These are phyloP conservation scores for Terrapene triunguis DNA, from an alignment of 2,113 vertebrate genomes.

Conservation along the genomic window DNA sequence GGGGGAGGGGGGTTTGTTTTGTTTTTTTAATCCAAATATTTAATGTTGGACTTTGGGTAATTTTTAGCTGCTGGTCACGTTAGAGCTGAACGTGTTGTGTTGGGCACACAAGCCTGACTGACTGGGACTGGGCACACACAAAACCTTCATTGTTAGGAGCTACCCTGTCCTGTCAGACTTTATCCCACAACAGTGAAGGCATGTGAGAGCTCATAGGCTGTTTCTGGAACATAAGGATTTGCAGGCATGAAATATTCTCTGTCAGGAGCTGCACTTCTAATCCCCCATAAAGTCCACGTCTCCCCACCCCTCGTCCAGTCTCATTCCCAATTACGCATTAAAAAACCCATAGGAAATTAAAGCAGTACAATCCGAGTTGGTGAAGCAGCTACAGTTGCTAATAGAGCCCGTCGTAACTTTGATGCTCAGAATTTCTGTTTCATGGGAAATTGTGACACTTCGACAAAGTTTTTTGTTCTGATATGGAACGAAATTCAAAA, in stretches of 20 bases:
- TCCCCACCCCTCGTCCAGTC: not conserved
- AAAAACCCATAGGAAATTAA: not conserved
- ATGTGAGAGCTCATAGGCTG: not conserved
- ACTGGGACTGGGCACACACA: not conserved
- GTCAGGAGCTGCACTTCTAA: not conserved
- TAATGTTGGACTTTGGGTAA: not conserved
- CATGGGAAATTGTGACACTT: not conserved
- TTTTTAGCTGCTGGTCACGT: not conserved
- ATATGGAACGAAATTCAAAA: no score
- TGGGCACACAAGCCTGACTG: not conserved
- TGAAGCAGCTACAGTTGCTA: not conserved
- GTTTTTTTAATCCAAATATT: not conserved
- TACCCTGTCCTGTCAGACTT: not conserved
- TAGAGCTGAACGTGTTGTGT: no score
- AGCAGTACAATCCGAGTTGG: not conserved
- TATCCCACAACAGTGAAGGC: not conserved
- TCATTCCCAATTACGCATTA: not conserved
- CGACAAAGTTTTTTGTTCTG: not conserved
- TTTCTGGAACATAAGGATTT: not conserved
- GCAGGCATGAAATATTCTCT: not conserved
- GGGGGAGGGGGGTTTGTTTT: no score
- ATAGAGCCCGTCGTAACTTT: not conserved
- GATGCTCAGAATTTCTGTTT: not conserved
- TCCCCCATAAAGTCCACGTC: not conserved
- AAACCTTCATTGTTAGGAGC: not conserved